Base-by-base conservation (phyloP, 2,797 vertebrate species). In the Rousettus madagascariensis region DNA sequence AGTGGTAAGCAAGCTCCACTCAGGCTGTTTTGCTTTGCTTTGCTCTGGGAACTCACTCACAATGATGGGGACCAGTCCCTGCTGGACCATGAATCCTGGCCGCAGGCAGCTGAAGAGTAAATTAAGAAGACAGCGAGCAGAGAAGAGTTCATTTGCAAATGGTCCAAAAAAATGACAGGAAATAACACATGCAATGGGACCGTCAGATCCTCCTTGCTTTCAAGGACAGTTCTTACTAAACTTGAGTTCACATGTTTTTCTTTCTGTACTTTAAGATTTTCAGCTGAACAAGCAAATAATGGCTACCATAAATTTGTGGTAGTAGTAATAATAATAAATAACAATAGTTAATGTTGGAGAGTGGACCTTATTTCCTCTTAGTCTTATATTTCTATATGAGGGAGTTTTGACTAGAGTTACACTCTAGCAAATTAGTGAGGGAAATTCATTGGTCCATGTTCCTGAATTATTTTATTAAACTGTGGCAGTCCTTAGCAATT, bases 391-490 rank as follows among this genome's bases (percentile, higher is more conserved):
- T 87, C 61, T 38, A 38, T 36, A 36, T 63, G 22, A 38, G 88
- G 7, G 7, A 74, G 89, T 66, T 89, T 72, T 89, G 41, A 46
- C 49, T 69, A 30, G 68, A 85, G 28, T 55, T 75, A 87, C 0
- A 72, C 5, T 30, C 9, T 5, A 84, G 20, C 5, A 16, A 79
- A 20, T 20, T 36, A 17, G 66, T 61, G 11, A 86, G 41, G 89
- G 24, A 91, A 90, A 72, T 91, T 71, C 65, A 83, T 51, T 61
- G 84, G 65, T 33, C 26, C 20, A 19, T 12, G 28, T 83, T 71
- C 51, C 33, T 69, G 59, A 82, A 7, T 63, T 57, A 72, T 80
- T 95, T 95, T 75, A 69, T 82, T 79, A 69, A 84, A 77, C 30
- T 53, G 3, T 78, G 68, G 28, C 3, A n/a, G 17, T 63, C 1